Conservation (phyloP, 2,113 vertebrate species). For the Heterocephalus glaber region DNA sequence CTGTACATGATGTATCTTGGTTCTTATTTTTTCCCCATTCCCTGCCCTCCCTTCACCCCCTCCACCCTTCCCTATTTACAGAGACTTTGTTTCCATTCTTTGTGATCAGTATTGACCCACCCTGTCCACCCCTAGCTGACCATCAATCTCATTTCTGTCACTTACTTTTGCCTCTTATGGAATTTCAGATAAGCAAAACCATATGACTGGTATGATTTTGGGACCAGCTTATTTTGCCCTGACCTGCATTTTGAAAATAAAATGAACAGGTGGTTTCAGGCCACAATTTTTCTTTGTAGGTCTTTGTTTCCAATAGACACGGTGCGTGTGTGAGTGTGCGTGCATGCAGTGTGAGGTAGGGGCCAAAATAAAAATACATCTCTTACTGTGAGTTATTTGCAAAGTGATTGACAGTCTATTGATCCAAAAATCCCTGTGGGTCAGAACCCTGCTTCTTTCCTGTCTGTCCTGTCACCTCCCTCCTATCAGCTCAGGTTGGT, state of each 20-base stretch:
- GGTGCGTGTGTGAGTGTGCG: background rate
- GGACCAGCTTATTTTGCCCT: background rate
- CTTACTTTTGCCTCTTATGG: background rate
- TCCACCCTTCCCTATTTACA: too few relatives aligned
- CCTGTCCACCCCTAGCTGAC: background rate
- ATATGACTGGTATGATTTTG: background rate
- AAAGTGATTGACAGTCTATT: background rate
- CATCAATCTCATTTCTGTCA: background rate
- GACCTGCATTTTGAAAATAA: background rate
- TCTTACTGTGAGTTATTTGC: background rate
- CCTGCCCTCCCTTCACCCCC: too few relatives aligned
- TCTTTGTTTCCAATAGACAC: background rate
- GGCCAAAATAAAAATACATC: background rate
- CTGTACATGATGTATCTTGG: too few relatives aligned
- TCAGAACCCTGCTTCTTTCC: background rate
- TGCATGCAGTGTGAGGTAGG: too few relatives aligned
- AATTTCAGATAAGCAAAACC: slow-evolving; percentile 17
- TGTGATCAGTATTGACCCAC: background rate
- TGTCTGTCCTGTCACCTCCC: background rate
- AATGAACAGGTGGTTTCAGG: background rate
- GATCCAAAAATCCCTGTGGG: background rate
- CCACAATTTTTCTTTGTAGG: background rate
- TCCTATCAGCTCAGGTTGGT: background rate
- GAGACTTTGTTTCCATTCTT: too few relatives aligned
- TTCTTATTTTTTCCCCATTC: too few relatives aligned